Conservation (phyloP, 1,140 invertebrate genomes). For the Onthophagus taurus region DNA sequence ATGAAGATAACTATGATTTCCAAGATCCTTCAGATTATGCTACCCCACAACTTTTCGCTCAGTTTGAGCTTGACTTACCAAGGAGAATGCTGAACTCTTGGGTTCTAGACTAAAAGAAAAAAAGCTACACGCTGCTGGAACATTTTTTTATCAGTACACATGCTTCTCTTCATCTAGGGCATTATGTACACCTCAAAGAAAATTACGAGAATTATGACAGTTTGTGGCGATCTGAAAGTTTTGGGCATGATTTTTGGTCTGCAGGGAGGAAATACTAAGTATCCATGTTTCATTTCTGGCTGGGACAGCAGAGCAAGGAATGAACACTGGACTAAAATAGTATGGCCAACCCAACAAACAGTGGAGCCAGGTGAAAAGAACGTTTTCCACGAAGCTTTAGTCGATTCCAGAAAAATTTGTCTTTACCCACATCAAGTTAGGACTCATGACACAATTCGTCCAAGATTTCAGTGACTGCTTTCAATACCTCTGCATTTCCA, state of each 20-base stretch:
- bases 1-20: too few relatives aligned
- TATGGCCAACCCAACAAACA: neutral
- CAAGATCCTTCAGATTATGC: slow-evolving; percentile 1
- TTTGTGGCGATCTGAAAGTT: neutral
- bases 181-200: too few relatives aligned
- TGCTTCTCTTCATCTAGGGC: too few relatives aligned
- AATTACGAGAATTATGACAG: too few relatives aligned
- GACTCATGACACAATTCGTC: neutral
- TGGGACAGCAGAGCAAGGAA: neutral
- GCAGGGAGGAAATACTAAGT: slow-evolving; percentile 1
- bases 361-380: too few relatives aligned
- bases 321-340: neutral
- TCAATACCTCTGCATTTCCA: slow-evolving; percentile 1
- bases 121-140: neutral
- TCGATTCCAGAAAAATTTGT: too few relatives aligned
- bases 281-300: neutral
- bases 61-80: too few relatives aligned
- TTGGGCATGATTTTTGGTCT: neutral
- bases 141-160: slow-evolving; percentile 1
- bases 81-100: too few relatives aligned
- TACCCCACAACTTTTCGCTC: neutral
- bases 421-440: neutral
- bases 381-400: slow-evolving; percentile 1
- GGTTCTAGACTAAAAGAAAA: too few relatives aligned
- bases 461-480: neutral